Evolutionary conservation across 2,797 vertebrate species (phyloP).

Genomic region (Calcarius lapponicus): DNA sequence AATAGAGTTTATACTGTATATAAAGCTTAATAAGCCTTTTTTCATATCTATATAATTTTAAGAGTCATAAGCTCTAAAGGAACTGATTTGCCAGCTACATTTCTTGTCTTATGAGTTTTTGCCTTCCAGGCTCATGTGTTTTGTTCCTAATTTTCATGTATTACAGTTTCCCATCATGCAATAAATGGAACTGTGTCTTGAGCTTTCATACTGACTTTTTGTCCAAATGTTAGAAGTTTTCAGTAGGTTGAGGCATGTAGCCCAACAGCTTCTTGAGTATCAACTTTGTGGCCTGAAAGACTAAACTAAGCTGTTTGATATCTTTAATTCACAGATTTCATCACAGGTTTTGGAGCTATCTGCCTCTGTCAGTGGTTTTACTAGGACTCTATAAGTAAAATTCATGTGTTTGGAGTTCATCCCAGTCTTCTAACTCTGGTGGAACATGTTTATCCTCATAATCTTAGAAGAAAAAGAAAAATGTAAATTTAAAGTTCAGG

Average conservation of each 20-base stretch:
- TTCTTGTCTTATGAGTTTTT: background rate
- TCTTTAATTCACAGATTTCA: background rate
- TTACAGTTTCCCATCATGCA: background rate
- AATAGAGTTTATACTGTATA: background rate
- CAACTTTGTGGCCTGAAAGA: background rate
- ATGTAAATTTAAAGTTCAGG: background rate
- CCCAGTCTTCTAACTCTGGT: background rate
- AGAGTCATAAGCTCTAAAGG: background rate
- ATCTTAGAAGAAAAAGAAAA: background rate
- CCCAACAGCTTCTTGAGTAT: background rate
- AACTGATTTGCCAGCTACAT: background rate
- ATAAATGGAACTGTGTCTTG: background rate
- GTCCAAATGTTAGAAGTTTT: background rate
- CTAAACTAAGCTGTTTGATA: background rate
- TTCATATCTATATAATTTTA: background rate
- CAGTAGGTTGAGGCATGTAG: background rate
- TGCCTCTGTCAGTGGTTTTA: background rate
- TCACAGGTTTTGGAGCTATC: background rate
- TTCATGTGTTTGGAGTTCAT: background rate
- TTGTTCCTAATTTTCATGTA: background rate
- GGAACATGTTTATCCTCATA: background rate
- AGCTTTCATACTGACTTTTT: background rate
- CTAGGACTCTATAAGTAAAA: background rate
- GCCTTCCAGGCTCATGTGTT: background rate
- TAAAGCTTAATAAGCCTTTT: background rate